Percentiles rank a stretch among this genome's conserved stretches.
These are phyloP conservation scores for Hemicordylus capensis DNA, from an alignment of 2,113 vertebrate species.

Conservation along the genomic window DNA sequence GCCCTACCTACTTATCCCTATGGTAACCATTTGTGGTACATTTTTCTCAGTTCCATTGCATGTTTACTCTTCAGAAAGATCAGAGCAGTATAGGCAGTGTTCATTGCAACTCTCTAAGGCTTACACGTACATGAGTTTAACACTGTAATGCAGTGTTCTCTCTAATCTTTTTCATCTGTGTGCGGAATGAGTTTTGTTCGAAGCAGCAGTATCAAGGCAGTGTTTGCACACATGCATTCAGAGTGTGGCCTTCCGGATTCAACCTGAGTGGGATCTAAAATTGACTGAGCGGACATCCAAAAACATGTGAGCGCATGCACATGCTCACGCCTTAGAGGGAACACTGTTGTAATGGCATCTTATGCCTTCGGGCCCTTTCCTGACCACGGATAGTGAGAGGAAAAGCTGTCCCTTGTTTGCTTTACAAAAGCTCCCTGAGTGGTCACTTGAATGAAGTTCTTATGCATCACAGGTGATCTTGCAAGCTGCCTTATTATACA, in stretches of 20 bases:
- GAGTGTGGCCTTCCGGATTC: too few relatives aligned
- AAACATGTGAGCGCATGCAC: too few relatives aligned
- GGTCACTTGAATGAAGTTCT: neutral
- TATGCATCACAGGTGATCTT: neutral
- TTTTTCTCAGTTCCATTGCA: neutral
- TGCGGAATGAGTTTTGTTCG: too few relatives aligned
- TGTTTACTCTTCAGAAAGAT: neutral
- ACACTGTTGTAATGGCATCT: neutral
- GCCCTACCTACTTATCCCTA: neutral
- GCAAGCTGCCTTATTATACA: neutral
- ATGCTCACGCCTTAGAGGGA: too few relatives aligned
- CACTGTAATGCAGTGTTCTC: too few relatives aligned
- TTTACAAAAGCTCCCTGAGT: neutral
- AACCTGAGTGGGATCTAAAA: too few relatives aligned
- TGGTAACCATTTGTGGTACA: neutral
- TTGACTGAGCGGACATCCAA: too few relatives aligned
- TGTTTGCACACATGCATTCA: too few relatives aligned
- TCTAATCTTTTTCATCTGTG: too few relatives aligned
- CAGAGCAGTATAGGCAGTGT: neutral
- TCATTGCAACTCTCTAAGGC: neutral
- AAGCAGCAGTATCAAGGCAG: too few relatives aligned
- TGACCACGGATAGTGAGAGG: neutral
- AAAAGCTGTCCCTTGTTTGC: neutral
- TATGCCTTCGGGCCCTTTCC: neutral
- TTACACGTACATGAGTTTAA: neutral